Evolutionary conservation across 2,113 vertebrate species (phyloP).

Genomic region (Oxygymnocypris stewartii): DNA sequence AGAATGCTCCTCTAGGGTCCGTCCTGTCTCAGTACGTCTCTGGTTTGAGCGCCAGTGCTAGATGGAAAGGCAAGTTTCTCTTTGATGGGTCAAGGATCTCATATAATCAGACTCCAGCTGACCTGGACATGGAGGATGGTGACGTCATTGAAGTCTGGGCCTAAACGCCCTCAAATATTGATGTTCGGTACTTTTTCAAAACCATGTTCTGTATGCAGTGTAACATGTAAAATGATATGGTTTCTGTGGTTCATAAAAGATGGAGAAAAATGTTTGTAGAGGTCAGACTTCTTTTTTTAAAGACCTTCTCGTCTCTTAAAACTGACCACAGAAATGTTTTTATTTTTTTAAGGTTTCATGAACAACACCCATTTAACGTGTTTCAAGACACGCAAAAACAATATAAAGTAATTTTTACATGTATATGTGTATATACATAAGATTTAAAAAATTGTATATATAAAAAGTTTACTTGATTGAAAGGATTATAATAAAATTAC

Average conservation of each 20-base stretch:
- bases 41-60: not conserved
- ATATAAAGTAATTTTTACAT: not conserved
- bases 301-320: not conserved
- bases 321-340: not conserved
- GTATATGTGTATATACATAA: not conserved
- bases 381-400: not conserved
- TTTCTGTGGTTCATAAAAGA: not conserved
- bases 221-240: not conserved
- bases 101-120: slow-evolving; percentile 66
- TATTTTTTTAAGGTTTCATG: not conserved
- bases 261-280: not conserved
- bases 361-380: not conserved
- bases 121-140: slow-evolving; percentile 79
- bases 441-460: not conserved
- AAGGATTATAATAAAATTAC: not conserved
- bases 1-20: slow-evolving; percentile 70
- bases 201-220: not conserved
- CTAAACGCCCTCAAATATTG: slow-evolving; percentile 43
- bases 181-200: not conserved
- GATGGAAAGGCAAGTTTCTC: slow-evolving; percentile 60
- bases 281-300: not conserved
- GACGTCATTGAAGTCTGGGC: slow-evolving; percentile 78
- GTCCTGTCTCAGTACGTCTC: slow-evolving; percentile 70
- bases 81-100: slow-evolving; percentile 73
- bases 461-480: not conserved